phyloP scores from a whole-genome alignment of 2,888 invertebrate species.

The Agonopterix heracliana region DNA sequence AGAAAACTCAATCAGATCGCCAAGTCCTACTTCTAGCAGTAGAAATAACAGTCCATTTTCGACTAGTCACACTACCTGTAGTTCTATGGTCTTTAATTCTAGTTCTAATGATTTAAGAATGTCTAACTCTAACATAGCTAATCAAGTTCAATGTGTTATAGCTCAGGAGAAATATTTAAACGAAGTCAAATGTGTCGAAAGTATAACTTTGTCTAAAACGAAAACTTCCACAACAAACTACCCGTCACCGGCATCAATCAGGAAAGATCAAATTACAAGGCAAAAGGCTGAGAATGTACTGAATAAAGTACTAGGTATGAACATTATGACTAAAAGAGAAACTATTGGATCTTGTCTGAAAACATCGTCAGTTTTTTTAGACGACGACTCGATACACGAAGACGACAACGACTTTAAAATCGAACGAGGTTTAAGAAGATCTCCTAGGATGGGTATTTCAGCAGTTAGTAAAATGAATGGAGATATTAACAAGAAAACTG shows the following conservation, averaged over 20 bases:
- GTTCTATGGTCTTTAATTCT: conserved; percentile 73
- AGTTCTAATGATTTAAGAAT: conserved; percentile 69
- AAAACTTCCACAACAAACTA: conserved; percentile 43
- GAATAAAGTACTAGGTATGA: conserved; percentile 68
- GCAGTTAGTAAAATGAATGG: conserved; percentile 70
- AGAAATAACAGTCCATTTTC: conserved; percentile 68
- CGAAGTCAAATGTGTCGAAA: conserved; percentile 70
- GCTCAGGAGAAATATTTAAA: conserved; percentile 72
- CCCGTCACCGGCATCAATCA: conserved; percentile 53
- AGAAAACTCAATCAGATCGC: conserved; percentile 57
- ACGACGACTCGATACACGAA: conserved; percentile 60
- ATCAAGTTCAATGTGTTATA: conserved; percentile 71
- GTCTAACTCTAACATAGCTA: conserved; percentile 66
- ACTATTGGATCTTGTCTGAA: conserved; percentile 60
- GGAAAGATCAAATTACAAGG: conserved; percentile 63
- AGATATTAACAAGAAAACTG: conserved; percentile 64
- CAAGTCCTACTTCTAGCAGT: conserved; percentile 67
- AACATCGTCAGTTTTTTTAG: conserved; percentile 65
- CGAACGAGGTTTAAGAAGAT: conserved; percentile 59
- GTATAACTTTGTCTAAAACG: conserved; percentile 59
- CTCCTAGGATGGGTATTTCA: conserved; percentile 67
- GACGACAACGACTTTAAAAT: conserved; percentile 61
- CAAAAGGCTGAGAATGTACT: conserved; percentile 69
- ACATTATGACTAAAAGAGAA: conserved; percentile 63
- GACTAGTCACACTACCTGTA: conserved; percentile 71